Conservation (phyloP, 1,140 invertebrate genomes). For the Anoplolepis gracilipes region DNA sequence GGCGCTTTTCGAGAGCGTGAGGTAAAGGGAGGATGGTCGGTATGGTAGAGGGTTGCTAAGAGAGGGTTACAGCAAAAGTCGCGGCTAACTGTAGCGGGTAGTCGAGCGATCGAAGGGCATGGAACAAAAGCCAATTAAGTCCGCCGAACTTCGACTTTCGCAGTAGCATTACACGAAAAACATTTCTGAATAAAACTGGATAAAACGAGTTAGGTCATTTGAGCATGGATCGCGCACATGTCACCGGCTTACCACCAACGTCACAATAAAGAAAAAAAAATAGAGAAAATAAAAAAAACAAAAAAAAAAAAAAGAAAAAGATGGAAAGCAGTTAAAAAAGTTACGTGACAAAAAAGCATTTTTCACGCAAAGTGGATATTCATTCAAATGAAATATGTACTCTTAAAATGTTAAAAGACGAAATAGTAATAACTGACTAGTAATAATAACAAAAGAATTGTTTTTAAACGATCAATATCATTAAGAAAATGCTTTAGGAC, state of each 20-base stretch:
- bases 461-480: neutral
- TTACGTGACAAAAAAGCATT: conserved; percentile 48
- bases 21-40: neutral
- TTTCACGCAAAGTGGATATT: conserved; percentile 8
- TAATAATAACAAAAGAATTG: neutral
- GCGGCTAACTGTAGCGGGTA: conserved; percentile 44
- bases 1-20: neutral
- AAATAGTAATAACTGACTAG: too few species aligned
- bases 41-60: neutral
- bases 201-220: conserved; percentile 73
- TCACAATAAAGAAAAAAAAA: neutral
- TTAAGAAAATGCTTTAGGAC: neutral
- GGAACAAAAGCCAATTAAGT: conserved; percentile 76
- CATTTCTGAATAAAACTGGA: conserved; percentile 72
- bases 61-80: conserved; percentile 33
- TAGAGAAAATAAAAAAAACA: neutral
- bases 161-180: conserved; percentile 69
- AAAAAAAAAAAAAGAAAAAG: neutral
- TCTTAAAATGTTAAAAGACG: too few species aligned
- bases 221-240: conserved; percentile 65
- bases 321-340: conserved; percentile 17
- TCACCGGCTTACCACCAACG: conserved; percentile 27
- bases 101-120: conserved; percentile 72
- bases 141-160: conserved; percentile 71
- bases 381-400: neutral